Evolutionary conservation across 2,797 vertebrate genomes (phyloP).

Genomic region (Ptychadena robeensis): DNA sequence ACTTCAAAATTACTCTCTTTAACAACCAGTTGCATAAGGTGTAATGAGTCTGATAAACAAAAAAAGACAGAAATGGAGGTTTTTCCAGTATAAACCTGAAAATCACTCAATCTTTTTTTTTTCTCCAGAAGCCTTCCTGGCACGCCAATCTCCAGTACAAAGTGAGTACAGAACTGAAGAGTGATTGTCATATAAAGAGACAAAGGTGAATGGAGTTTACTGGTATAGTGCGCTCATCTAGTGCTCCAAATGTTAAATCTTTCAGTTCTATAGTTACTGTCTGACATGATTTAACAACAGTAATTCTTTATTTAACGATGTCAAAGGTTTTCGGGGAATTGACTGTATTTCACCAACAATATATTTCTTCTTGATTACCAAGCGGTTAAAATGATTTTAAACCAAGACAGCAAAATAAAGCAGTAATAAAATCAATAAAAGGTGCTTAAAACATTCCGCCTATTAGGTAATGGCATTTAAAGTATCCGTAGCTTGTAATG

Average conservation of each 20-base stretch:
- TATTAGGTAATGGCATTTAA: conserved; percentile 88
- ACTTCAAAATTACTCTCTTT: too few relatives aligned
- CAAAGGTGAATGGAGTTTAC: conserved; percentile 71
- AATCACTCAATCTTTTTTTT: conserved; percentile 36
- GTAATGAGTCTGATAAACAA: too few relatives aligned
- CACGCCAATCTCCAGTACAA: conserved; percentile 59
- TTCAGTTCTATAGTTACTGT: conserved; percentile 73
- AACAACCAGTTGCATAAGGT: too few relatives aligned
- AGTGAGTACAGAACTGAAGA: conserved; percentile 55
- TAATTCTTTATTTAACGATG: conserved; percentile 82
- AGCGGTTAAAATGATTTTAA: conserved; percentile 85
- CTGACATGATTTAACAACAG: conserved; percentile 79
- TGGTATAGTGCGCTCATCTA: conserved; percentile 65
- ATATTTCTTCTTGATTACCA: conserved; percentile 84
- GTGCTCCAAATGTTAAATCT: conserved; percentile 73
- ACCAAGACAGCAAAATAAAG: conserved; percentile 85
- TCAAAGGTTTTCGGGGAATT: conserved; percentile 84
- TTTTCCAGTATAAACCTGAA: conserved; percentile 57
- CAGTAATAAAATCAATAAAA: conserved; percentile 87
- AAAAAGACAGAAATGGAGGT: not conserved
- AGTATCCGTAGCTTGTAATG: conserved; percentile 86
- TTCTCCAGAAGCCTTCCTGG: conserved; percentile 59
- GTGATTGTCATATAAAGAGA: conserved; percentile 61
- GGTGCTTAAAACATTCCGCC: conserved; percentile 85
- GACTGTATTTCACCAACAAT: conserved; percentile 81